Evolutionary conservation across 30 jellyfish, hydroid and myxozoan genomes (phyloP).

Genomic region (Aurelia sp.): DNA sequence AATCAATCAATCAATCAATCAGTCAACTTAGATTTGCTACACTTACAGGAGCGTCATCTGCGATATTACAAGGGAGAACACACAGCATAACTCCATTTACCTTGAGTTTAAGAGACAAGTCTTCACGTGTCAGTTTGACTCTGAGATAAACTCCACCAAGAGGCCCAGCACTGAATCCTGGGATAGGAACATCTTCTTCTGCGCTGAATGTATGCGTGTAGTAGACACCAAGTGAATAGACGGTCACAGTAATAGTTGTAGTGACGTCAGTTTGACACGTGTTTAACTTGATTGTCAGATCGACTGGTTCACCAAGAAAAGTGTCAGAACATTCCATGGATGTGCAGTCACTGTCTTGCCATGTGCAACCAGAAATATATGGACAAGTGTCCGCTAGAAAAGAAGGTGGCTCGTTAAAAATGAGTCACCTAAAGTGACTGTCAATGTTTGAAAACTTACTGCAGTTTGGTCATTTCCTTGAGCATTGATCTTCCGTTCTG

Average conservation of each 20-base stretch:
- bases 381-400: slow-evolving; percentile 14
- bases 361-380: slow-evolving; percentile 19
- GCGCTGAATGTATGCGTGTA: slow-evolving; percentile 29
- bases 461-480: too few species aligned
- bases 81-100: not conserved
- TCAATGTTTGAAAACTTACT: too few species aligned
- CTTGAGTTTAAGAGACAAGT: not conserved
- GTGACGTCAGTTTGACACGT: slow-evolving; percentile 19
- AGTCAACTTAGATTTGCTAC: too few species aligned
- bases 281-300: slow-evolving; percentile 1
- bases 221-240: not conserved
- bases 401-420: too few species aligned
- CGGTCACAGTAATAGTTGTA: slow-evolving; percentile 4
- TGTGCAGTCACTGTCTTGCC: slow-evolving; percentile 9
- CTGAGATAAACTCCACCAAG: slow-evolving; percentile 23
- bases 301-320: slow-evolving; percentile 10
- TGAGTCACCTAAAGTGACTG: too few species aligned
- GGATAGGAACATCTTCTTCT: slow-evolving; percentile 34
- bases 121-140: slow-evolving; percentile 7
- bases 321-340: slow-evolving; percentile 1
- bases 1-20: too few species aligned
- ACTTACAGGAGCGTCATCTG: too few species aligned
- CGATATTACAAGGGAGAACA: too few species aligned
- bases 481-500: too few species aligned
- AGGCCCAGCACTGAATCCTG: slow-evolving; percentile 29